A percentile compares a stretch with the other conserved stretches of the same genome.
These are phyloP conservation scores for Diarsia rubi DNA, from an alignment of 2,888 invertebrate species.

Conservation along the genomic window DNA sequence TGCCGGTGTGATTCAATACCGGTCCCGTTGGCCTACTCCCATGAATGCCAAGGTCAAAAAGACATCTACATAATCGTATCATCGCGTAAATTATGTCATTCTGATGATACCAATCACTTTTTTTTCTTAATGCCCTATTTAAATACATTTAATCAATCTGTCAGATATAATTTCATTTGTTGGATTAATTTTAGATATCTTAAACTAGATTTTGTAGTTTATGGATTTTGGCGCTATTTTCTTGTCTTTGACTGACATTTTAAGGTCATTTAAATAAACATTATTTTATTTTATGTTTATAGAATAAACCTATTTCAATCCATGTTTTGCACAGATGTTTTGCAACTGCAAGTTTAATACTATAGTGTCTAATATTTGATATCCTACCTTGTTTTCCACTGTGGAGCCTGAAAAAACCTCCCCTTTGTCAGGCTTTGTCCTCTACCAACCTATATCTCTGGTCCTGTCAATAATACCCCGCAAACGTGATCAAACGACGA, in stretches of 20 bases:
- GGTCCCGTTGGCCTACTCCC: conserved; percentile 46
- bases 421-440: too few relatives aligned
- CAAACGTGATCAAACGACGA: not conserved
- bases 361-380: not conserved
- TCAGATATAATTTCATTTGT: not conserved
- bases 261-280: not conserved
- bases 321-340: not conserved
- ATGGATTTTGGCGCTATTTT: not conserved
- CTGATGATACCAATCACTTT: conserved; percentile 10
- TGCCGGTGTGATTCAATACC: conserved; percentile 47
- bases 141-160: conserved; percentile 23
- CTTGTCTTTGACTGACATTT: not conserved
- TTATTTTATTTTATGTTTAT: not conserved
- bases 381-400: not conserved
- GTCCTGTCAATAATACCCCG: not conserved
- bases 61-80: conserved; percentile 31
- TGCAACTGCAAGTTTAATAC: not conserved
- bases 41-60: conserved; percentile 64
- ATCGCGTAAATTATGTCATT: conserved; percentile 35
- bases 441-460: not conserved
- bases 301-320: not conserved
- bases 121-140: conserved; percentile 25
- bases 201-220: not conserved
- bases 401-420: not conserved
- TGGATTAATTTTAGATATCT: not conserved